These are phyloP conservation scores for Sinella curviseta DNA, from an alignment of 1,140 invertebrate species.

Conservation along the genomic window DNA sequence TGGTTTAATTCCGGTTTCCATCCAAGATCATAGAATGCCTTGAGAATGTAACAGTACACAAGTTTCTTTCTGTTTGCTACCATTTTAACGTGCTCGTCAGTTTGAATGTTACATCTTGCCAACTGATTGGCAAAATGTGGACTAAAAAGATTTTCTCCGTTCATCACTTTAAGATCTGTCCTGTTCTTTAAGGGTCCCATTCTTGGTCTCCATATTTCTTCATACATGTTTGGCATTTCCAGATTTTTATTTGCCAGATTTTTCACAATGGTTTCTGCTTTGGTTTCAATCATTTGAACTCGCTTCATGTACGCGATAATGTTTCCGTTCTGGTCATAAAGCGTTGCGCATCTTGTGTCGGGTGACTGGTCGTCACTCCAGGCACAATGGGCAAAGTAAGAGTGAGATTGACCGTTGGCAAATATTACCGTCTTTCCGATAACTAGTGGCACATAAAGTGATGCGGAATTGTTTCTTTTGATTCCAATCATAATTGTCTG, in stretches of 20 bases:
- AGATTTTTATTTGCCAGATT: background rate
- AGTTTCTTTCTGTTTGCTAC: background rate
- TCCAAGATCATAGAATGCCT: conserved; percentile 20
- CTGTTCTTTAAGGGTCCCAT: conserved; percentile 24
- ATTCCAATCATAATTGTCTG: conserved; percentile 30
- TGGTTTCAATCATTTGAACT: conserved; percentile 25
- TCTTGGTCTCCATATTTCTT: conserved; percentile 25
- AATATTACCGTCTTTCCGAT: background rate
- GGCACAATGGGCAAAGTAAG: background rate
- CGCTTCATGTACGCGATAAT: background rate
- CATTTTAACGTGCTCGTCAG: background rate
- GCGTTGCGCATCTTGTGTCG: background rate
- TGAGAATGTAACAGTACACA: background rate
- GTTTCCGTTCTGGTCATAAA: conserved; percentile 9
- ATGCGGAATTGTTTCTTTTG: background rate
- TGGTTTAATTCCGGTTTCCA: background rate
- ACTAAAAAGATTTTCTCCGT: background rate
- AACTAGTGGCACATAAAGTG: background rate
- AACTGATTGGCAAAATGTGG: background rate
- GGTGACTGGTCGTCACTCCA: background rate
- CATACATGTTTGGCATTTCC: conserved; percentile 26
- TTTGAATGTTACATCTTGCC: background rate
- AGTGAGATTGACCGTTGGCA: background rate
- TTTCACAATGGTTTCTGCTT: background rate
- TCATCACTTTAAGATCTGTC: background rate